Evolutionary conservation across 2,113 vertebrate genomes (phyloP).

Genomic region (Micromys minutus): DNA sequence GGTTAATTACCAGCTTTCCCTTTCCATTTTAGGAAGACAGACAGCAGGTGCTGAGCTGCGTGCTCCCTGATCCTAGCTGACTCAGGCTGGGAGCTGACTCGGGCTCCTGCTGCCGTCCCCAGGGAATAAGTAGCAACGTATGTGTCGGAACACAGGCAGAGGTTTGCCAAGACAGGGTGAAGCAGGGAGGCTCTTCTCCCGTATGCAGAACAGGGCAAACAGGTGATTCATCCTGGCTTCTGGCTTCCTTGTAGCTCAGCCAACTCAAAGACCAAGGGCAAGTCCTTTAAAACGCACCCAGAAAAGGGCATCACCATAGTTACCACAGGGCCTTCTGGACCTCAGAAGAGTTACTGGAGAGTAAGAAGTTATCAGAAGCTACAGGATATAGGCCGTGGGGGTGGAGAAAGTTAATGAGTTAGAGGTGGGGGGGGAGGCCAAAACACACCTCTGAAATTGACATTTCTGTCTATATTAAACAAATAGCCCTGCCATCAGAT

Average conservation of each 20-base stretch:
- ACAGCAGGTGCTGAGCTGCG: conserved; percentile 81
- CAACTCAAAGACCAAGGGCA: neutral
- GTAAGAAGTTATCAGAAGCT: neutral
- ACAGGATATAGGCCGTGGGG: neutral
- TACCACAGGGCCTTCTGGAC: neutral
- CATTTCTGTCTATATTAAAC: neutral
- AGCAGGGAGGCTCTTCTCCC: neutral
- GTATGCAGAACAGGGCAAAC: neutral
- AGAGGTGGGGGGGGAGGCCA: neutral
- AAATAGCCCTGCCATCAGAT: neutral
- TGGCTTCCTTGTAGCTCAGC: neutral
- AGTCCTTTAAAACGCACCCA: neutral
- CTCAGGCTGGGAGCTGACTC: conserved; percentile 74
- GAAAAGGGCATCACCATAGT: neutral
- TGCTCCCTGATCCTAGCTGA: conserved; percentile 65
- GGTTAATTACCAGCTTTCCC: conserved; percentile 61
- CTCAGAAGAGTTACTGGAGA: neutral
- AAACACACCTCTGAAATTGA: conserved; percentile 9
- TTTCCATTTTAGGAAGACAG: conserved; percentile 81
- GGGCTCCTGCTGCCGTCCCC: conserved; percentile 17
- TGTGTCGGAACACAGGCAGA: neutral
- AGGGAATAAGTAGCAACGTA: neutral
- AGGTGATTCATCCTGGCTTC: neutral
- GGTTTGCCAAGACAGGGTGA: neutral
- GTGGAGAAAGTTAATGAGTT: neutral